Evolutionary conservation across 2,888 invertebrate genomes (phyloP).

Genomic region (Campopleginae sp.): DNA sequence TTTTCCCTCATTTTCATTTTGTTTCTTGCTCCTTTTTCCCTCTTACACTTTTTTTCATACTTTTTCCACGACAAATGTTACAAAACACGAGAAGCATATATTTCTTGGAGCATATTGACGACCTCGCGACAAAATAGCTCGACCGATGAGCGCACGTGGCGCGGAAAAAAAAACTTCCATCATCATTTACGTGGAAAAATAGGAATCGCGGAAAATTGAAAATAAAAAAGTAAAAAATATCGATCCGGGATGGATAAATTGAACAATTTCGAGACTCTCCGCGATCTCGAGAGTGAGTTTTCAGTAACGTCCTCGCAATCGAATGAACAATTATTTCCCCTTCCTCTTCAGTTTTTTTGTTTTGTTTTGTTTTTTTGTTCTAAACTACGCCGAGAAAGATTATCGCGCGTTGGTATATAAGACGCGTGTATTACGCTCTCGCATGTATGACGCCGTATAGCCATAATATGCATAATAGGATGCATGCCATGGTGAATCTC

Average conservation of each 20-base stretch:
- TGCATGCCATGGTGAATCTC: constrained; percentile 64
- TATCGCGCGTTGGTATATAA: constrained; percentile 58
- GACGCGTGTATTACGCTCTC: constrained; percentile 63
- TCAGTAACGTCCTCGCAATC: constrained; percentile 2
- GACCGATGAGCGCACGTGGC: constrained; percentile 19
- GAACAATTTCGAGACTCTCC: neutral
- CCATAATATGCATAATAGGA: constrained; percentile 58
- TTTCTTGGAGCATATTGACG: constrained; percentile 47
- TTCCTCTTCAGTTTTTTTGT: neutral
- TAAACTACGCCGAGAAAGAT: constrained; percentile 40
- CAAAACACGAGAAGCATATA: constrained; percentile 18
- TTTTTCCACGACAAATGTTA: constrained; percentile 39
- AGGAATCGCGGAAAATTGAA: neutral
- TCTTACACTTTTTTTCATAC: constrained; percentile 13
- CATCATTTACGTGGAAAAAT: neutral
- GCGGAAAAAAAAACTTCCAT: constrained; percentile 16
- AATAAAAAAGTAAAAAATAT: neutral
- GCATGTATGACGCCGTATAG: constrained; percentile 52
- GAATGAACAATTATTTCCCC: neutral
- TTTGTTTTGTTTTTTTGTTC: constrained; percentile 11
- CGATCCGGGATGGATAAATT: neutral
- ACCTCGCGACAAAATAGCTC: constrained; percentile 35
- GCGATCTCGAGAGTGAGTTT: constrained; percentile 2
- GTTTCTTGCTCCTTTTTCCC: constrained; percentile 5
- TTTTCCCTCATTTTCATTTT: neutral